Evolutionary conservation across 2,113 vertebrate genomes (phyloP).

Genomic region (Leptocoma aspasia): DNA sequence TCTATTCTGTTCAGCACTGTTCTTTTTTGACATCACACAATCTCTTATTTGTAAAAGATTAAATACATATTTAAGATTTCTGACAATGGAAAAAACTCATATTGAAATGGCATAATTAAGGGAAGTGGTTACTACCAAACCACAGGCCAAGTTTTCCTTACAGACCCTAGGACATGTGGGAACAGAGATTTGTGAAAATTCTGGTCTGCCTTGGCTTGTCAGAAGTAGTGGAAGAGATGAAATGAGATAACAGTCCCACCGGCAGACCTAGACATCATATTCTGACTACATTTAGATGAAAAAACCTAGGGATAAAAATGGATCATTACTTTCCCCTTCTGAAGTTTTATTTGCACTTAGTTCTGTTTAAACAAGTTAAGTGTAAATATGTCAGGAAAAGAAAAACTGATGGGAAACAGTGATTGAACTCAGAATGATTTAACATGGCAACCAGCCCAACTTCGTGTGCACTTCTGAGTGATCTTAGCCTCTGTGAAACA

Average conservation of each 20-base stretch:
- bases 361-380: neutral
- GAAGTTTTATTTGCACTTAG: neutral
- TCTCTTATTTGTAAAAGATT: neutral
- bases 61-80: neutral
- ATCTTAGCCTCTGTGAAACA: neutral
- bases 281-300: neutral
- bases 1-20: neutral
- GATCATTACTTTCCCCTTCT: neutral
- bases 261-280: neutral
- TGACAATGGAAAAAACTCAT: neutral
- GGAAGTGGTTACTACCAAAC: neutral
- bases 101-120: neutral
- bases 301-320: neutral
- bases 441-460: slow-evolving; percentile 13
- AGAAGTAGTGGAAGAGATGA: neutral
- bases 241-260: neutral
- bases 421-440: slow-evolving; percentile 8
- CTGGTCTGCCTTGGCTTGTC: neutral
- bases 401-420: neutral
- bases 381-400: neutral
- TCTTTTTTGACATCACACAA: neutral
- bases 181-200: neutral
- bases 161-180: neutral
- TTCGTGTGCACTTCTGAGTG: neutral
- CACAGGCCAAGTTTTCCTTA: neutral